These are phyloP conservation scores for Apis laboriosa DNA, from an alignment of 1,140 invertebrate genomes.

Conservation along the genomic window DNA sequence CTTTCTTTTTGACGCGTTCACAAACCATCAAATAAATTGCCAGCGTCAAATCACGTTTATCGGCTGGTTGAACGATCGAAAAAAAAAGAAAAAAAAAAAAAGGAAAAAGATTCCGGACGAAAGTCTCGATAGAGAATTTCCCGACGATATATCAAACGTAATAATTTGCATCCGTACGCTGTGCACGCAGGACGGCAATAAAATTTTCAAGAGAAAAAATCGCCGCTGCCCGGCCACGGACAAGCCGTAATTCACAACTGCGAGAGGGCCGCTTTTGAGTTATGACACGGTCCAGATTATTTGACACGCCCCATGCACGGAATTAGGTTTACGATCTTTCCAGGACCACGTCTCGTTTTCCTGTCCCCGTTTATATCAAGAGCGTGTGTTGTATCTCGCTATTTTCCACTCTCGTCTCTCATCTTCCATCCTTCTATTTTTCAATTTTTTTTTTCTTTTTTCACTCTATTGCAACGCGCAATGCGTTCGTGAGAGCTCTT, in stretches of 20 bases:
- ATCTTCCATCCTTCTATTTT: too few species aligned
- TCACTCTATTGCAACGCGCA: neutral
- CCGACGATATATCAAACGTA: conserved; percentile 14
- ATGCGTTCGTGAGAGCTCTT: neutral
- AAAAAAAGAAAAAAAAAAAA: too few species aligned
- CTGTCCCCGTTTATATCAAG: neutral
- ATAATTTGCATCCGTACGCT: conserved; percentile 13
- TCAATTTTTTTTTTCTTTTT: neutral
- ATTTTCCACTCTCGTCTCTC: neutral
- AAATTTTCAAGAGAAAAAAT: conserved; percentile 26
- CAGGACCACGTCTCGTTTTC: neutral
- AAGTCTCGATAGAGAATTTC: neutral
- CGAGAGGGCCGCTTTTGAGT: conserved; percentile 16
- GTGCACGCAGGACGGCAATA: conserved; percentile 1
- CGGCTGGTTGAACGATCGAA: neutral
- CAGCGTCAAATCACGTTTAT: neutral
- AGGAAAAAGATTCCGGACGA: neutral
- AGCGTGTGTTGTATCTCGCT: too few species aligned
- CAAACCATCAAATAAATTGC: neutral
- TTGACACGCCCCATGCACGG: conserved; percentile 8
- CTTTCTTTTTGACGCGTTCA: neutral
- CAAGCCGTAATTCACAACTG: conserved; percentile 4
- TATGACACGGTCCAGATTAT: conserved; percentile 38
- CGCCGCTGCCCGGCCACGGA: neutral
- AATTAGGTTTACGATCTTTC: conserved; percentile 32